Evolutionary conservation across 2,113 vertebrate genomes (phyloP).

Genomic region (Notothenia coriiceps): DNA sequence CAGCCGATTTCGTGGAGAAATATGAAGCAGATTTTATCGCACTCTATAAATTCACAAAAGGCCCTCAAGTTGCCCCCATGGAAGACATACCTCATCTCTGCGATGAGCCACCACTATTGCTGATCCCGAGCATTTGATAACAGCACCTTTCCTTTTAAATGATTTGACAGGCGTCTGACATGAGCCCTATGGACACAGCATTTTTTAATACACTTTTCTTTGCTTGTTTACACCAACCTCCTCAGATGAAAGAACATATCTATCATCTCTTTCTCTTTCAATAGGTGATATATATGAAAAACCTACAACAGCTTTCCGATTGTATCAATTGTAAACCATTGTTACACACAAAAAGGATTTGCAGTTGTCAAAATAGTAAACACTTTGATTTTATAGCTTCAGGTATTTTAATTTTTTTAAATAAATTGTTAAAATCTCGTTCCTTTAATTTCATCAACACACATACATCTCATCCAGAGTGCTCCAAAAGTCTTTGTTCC

Average conservation of each 20-base stretch:
- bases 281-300: slow-evolving; percentile 79
- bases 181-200: slow-evolving; percentile 78
- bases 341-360: slow-evolving; percentile 35
- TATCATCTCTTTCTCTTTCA: slow-evolving; percentile 77
- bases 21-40: slow-evolving; percentile 87
- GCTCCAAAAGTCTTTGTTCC: slow-evolving; percentile 37
- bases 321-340: slow-evolving; percentile 51
- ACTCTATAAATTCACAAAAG: slow-evolving; percentile 86
- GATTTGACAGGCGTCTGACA: slow-evolving; percentile 89
- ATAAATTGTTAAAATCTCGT: background rate
- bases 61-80: slow-evolving; percentile 82
- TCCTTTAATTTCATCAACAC: background rate
- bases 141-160: slow-evolving; percentile 84
- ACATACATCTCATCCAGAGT: background rate
- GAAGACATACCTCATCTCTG: slow-evolving; percentile 83
- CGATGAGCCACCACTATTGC: slow-evolving; percentile 81
- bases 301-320: slow-evolving; percentile 69
- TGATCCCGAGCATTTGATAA: slow-evolving; percentile 89
- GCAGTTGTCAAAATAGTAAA: slow-evolving; percentile 17
- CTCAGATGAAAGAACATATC: slow-evolving; percentile 82
- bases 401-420: background rate
- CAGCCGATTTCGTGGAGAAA: slow-evolving; percentile 83
- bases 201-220: slow-evolving; percentile 84
- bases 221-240: slow-evolving; percentile 87
- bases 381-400: slow-evolving; percentile 4